phyloP scores from a whole-genome alignment of 2,888 invertebrate species.

The Chymomyza caudatula region DNA sequence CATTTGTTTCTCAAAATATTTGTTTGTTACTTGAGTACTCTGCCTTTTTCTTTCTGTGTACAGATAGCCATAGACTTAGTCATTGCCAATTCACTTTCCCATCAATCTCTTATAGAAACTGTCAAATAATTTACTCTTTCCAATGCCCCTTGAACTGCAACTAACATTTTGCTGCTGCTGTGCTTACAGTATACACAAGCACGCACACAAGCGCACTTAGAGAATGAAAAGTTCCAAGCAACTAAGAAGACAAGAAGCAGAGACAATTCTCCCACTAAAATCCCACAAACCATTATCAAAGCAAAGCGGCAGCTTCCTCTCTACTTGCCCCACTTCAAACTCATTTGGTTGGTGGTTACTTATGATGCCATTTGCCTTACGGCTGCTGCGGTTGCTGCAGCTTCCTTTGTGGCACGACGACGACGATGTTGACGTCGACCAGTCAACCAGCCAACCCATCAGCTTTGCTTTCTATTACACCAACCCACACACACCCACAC shows the following conservation, averaged over 20 bases:
- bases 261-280: background rate
- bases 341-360: conserved; percentile 65
- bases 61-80: background rate
- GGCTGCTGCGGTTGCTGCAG: conserved; percentile 47
- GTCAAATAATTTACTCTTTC: conserved; percentile 19
- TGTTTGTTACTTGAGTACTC: no score
- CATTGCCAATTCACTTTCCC: background rate
- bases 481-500: conserved; percentile 31
- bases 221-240: no score
- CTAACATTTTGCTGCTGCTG: conserved; percentile 33
- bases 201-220: background rate
- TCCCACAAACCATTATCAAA: conserved; percentile 56
- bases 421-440: conserved; percentile 5
- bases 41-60: background rate
- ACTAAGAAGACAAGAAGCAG: background rate
- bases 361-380: conserved; percentile 61
- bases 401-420: conserved; percentile 47
- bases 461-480: conserved; percentile 69
- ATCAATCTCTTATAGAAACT: background rate
- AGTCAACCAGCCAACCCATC: conserved; percentile 52
- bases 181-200: background rate
- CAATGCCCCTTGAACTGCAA: conserved; percentile 5
- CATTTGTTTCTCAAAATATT: no score
- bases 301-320: conserved; percentile 36
- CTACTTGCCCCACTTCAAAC: conserved; percentile 54